Evolutionary conservation across 2,797 vertebrate species (phyloP).

Genomic region (Pachyuromys duprasi): DNA sequence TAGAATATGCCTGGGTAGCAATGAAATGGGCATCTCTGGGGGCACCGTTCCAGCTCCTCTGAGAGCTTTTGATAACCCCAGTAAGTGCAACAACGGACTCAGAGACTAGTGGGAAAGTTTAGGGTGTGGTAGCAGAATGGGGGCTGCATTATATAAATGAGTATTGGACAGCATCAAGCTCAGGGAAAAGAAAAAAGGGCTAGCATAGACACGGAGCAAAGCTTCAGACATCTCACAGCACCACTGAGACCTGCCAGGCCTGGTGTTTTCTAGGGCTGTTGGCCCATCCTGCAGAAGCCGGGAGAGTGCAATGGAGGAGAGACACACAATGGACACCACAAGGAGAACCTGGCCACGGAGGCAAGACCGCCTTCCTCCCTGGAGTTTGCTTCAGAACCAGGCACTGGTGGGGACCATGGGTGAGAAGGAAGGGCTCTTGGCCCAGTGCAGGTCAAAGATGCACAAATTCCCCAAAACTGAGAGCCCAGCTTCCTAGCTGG

Average conservation of each 20-base stretch:
- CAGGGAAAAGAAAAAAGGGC: constrained; percentile 47
- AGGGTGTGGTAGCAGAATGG: neutral
- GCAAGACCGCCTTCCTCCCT: constrained; percentile 69
- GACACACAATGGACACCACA: constrained; percentile 68
- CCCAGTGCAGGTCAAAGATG: constrained; percentile 41
- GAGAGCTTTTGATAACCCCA: constrained; percentile 71
- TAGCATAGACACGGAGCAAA: constrained; percentile 46
- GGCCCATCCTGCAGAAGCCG: constrained; percentile 66
- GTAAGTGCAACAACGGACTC: constrained; percentile 81
- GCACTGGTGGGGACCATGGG: constrained; percentile 54
- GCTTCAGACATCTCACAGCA: constrained; percentile 77
- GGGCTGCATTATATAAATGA: constrained; percentile 44
- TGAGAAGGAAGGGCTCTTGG: constrained; percentile 41
- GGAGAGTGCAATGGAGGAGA: constrained; percentile 75
- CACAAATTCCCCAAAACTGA: constrained; percentile 59
- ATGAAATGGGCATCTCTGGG: constrained; percentile 61
- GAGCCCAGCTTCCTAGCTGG: constrained; percentile 70
- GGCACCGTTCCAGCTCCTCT: constrained; percentile 70
- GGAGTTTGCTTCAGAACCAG: constrained; percentile 71
- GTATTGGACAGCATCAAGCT: constrained; percentile 52
- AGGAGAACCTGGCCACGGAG: constrained; percentile 60
- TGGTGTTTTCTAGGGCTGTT: constrained; percentile 63
- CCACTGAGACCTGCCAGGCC: constrained; percentile 78
- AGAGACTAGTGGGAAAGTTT: constrained; percentile 45
- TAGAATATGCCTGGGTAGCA: constrained; percentile 72